Percentiles rank a stretch among this genome's conserved stretches.
phyloP scores from a whole-genome alignment of 2,888 invertebrate genomes.

The Lasiommata megera region DNA sequence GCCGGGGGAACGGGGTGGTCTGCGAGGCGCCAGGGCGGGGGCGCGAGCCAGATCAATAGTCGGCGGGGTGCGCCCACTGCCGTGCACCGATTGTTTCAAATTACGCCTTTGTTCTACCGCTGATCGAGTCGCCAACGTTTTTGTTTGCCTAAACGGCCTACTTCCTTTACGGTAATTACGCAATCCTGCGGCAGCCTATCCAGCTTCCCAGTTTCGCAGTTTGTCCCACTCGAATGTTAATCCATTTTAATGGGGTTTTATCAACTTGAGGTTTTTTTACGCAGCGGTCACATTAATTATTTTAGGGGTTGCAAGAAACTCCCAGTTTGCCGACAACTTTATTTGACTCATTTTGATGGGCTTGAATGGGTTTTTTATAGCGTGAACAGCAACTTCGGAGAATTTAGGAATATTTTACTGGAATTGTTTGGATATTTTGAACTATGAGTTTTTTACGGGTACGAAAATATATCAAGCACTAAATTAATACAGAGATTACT shows the following conservation, averaged over 20 bases:
- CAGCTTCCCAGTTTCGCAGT: constrained; percentile 55
- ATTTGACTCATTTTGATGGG: neutral
- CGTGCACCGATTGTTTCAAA: constrained; percentile 79
- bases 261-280: neutral
- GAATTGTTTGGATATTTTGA: neutral
- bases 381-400: neutral
- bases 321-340: neutral
- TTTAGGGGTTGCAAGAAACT: neutral
- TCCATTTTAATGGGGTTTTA: constrained; percentile 43
- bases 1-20: constrained; percentile 45
- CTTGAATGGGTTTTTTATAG: neutral
- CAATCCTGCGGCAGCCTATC: constrained; percentile 61
- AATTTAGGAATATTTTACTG: neutral
- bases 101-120: constrained; percentile 78
- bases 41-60: constrained; percentile 72
- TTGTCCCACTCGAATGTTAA: constrained; percentile 46
- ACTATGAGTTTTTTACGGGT: no score
- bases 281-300: neutral
- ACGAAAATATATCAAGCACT: no score
- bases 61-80: constrained; percentile 72
- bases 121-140: constrained; percentile 75
- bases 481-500: no score
- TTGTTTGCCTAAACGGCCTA: constrained; percentile 75
- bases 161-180: constrained; percentile 79
- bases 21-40: constrained; percentile 43